Evolutionary conservation across 1,140 invertebrate species (phyloP), one percentile per base, ranked within the genome.

Genomic region (Ceratosolen solmsi): DNA sequence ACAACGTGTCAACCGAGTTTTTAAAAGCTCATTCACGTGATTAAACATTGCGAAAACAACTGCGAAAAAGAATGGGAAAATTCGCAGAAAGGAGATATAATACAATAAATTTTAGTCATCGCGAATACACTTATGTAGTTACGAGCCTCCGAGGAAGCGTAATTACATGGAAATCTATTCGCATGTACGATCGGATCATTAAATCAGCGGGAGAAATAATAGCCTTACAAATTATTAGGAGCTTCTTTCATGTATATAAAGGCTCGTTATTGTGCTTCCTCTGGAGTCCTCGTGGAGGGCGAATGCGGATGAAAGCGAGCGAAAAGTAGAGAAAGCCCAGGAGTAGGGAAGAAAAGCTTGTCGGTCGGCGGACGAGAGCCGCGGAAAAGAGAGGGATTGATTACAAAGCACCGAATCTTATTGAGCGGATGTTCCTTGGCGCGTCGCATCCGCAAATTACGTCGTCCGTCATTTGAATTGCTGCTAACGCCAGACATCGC

Each of bases 211-310:
- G 41, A 36, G 73, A 76, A 82, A 82, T 82, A 82, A 82, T 82
- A 60, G 80, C 63, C 80, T 60, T 71, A 77, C 74, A 72, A 82
- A 82, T 82, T 82, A 82, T 82, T 77, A 82, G 63, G 63, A 82
- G 74, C 65, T 77, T 68, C 74, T 71, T 58, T 77, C 65, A 63
- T 46, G 80, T 33, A 76, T 77, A 75, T 38, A 77, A 68, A 65
- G 58, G 65, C 27, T 8, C 65, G 73, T 72, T 74, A 25, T 77
- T 58, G 49, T 81, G 1, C 25, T 3, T 41, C 41, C 27, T 75
- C 63, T 27, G 13, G 41, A 17, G 46, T 51, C 46, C 49, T 70
- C 72, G 4, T 74, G 25, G 49, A 4, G 27, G 0, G 72, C 22
- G 49, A 25, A 68, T 7, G n/a, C 17, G 75, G 41, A 38, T 51